Evolutionary conservation across 2,888 invertebrate genomes (phyloP).

Genomic region (Dolichopus griseipennis): DNA sequence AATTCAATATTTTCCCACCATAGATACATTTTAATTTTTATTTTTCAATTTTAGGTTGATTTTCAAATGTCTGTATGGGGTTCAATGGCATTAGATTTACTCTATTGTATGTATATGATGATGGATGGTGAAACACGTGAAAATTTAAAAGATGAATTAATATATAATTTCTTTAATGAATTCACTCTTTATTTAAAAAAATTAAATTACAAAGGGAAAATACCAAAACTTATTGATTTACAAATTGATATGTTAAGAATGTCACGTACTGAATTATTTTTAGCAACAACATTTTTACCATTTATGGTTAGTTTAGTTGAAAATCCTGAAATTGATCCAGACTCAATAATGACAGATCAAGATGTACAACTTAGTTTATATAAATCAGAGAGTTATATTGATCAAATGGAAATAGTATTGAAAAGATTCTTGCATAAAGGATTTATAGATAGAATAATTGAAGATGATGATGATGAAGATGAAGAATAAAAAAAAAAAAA

Average conservation of each 20-base stretch:
- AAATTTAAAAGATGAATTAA: slow-evolving; percentile 17
- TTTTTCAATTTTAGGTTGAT: slow-evolving; percentile 17
- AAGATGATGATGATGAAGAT: background rate
- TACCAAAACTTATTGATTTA: slow-evolving; percentile 17
- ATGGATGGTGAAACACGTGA: slow-evolving; percentile 15
- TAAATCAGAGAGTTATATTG: background rate
- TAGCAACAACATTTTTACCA: background rate
- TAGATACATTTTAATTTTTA: too few relatives aligned
- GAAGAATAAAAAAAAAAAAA: too few relatives aligned
- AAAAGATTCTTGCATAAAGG: background rate
- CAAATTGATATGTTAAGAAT: slow-evolving; percentile 13
- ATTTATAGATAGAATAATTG: background rate
- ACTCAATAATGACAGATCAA: background rate
- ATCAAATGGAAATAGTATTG: background rate
- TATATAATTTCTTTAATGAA: slow-evolving; percentile 15
- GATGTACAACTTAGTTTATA: background rate
- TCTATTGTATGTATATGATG: slow-evolving; percentile 16
- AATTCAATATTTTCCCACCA: background rate
- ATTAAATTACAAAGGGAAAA: slow-evolving; percentile 15
- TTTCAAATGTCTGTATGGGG: slow-evolving; percentile 20
- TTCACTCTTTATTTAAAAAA: slow-evolving; percentile 15
- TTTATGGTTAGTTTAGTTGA: background rate
- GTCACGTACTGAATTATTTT: background rate
- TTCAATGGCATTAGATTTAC: slow-evolving; percentile 19
- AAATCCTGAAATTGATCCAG: background rate